These are phyloP conservation scores for Psylliodes chrysocephalus DNA, from an alignment of 2,888 invertebrate genomes.

Conservation along the genomic window DNA sequence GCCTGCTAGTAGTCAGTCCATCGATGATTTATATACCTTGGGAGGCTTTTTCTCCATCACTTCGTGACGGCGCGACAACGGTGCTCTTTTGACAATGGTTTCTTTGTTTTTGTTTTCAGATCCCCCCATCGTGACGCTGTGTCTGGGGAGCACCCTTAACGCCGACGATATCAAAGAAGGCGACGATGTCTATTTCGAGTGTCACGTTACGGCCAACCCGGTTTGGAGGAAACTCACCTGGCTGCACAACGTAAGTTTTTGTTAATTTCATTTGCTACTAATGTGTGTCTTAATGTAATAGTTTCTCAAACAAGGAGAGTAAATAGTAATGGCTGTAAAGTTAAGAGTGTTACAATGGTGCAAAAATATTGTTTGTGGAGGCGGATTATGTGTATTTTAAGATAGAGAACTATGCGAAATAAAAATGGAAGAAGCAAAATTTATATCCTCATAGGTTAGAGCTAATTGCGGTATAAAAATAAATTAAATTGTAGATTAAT, in stretches of 20 bases:
- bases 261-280: too few relatives aligned
- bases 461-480: too few relatives aligned
- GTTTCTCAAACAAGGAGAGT: too few relatives aligned
- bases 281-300: too few relatives aligned
- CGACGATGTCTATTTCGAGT: constrained; percentile 93
- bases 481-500: too few relatives aligned
- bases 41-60: constrained; percentile 43
- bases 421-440: too few relatives aligned
- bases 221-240: constrained; percentile 85
- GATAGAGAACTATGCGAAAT: too few relatives aligned
- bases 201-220: constrained; percentile 90
- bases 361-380: too few relatives aligned
- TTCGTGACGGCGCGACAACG: constrained; percentile 1
- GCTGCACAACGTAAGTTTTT: constrained; percentile 84
- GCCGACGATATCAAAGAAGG: constrained; percentile 92
- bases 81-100: constrained; percentile 19
- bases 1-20: constrained; percentile 47
- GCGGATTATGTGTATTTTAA: too few relatives aligned
- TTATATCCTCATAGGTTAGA: too few relatives aligned
- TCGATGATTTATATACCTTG: constrained; percentile 58
- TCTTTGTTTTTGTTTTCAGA: constrained; percentile 68
- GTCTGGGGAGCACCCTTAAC: constrained; percentile 85
- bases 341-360: too few relatives aligned
- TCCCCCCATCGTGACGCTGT: constrained; percentile 84
- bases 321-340: too few relatives aligned